phyloP scores from a whole-genome alignment of 2,113 vertebrate species.

The Echinops telfairi region DNA sequence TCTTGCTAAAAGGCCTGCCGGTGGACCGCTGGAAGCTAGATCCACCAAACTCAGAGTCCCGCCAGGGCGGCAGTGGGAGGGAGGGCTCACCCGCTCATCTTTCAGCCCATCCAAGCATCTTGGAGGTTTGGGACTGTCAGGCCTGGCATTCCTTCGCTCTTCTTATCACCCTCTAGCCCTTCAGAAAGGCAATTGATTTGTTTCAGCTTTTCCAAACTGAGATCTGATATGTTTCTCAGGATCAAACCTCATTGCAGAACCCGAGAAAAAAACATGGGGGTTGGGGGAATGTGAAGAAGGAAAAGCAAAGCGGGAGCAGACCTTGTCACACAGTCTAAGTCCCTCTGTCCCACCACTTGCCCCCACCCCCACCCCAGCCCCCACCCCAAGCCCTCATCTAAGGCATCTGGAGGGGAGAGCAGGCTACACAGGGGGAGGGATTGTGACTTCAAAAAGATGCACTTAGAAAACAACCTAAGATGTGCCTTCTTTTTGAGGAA shows the following conservation, averaged over 20 bases:
- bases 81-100: constrained; percentile 68
- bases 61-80: constrained; percentile 19
- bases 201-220: constrained; percentile 87
- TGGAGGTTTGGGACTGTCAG: constrained; percentile 76
- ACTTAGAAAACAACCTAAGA: not conserved
- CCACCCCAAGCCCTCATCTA: not conserved
- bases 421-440: not conserved
- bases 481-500: constrained; percentile 15
- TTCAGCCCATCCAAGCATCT: constrained; percentile 77
- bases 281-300: not conserved
- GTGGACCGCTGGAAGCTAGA: not conserved
- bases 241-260: constrained; percentile 81
- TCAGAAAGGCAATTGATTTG: constrained; percentile 89
- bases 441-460: constrained; percentile 2
- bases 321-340: not conserved
- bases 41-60: not conserved
- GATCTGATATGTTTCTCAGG: constrained; percentile 84
- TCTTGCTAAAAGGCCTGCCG: constrained; percentile 39
- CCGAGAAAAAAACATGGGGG: constrained; percentile 55
- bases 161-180: constrained; percentile 82
- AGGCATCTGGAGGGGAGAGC: not conserved
- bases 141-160: constrained; percentile 65
- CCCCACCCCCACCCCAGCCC: not conserved
- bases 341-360: not conserved
- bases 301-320: not conserved